phyloP scores from a whole-genome alignment of 2,888 invertebrate species.

The Eupeodes luniger region DNA sequence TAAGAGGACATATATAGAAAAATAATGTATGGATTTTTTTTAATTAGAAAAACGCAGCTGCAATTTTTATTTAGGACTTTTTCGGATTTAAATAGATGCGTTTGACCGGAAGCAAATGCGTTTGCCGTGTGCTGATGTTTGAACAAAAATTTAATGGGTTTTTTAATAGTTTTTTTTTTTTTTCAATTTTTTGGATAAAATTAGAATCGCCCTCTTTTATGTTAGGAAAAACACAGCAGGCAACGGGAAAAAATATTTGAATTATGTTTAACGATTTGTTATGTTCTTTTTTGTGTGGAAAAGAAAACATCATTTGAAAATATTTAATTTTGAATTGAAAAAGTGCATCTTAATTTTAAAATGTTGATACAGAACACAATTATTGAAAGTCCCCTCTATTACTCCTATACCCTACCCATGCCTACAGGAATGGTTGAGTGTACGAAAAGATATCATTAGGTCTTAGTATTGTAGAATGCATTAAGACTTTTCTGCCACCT shows the following conservation, averaged over 20 bases:
- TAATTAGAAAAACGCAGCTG: constrained; percentile 69
- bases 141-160: constrained; percentile 44
- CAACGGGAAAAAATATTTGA: not conserved
- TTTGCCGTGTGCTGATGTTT: constrained; percentile 9
- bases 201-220: not conserved
- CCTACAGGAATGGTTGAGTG: too few relatives aligned
- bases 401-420: too few relatives aligned
- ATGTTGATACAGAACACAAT: too few relatives aligned
- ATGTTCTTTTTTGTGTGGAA: not conserved
- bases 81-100: constrained; percentile 39
- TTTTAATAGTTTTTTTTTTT: constrained; percentile 18
- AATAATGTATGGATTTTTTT: constrained; percentile 50
- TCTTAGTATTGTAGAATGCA: too few relatives aligned
- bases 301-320: too few relatives aligned
- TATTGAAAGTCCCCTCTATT: too few relatives aligned
- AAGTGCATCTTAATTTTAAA: too few relatives aligned
- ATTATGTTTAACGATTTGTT: not conserved
- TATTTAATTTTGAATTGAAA: too few relatives aligned
- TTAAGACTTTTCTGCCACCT: too few relatives aligned
- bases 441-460: too few relatives aligned
- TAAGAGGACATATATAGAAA: constrained; percentile 54
- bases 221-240: not conserved
- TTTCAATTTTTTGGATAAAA: constrained; percentile 6
- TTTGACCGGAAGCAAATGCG: constrained; percentile 62
- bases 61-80: constrained; percentile 8